A percentile compares a stretch with the other conserved stretches of the same genome.
Evolutionary conservation across 2,113 vertebrate genomes (phyloP).

Genomic region (Fregata magnificens): DNA sequence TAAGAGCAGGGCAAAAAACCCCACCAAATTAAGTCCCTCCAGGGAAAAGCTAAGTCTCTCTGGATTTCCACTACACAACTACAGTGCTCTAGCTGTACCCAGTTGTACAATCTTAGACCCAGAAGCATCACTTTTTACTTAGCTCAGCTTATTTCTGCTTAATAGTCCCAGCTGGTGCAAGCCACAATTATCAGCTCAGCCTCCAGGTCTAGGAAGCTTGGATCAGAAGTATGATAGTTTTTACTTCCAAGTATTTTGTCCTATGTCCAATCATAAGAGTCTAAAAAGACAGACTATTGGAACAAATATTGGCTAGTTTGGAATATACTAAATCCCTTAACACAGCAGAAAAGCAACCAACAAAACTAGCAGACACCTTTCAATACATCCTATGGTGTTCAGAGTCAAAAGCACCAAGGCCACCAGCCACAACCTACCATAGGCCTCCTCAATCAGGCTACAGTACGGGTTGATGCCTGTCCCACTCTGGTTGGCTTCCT

Average conservation of each 20-base stretch:
- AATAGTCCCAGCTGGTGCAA: neutral
- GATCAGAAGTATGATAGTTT: neutral
- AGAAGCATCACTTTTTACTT: neutral
- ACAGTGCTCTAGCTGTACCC: no score
- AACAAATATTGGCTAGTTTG: neutral
- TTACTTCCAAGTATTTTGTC: neutral
- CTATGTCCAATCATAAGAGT: neutral
- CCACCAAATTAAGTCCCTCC: neutral
- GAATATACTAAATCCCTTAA: neutral
- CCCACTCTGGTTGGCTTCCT: conserved; percentile 91
- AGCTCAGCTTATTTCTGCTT: neutral
- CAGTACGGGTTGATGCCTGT: conserved; percentile 93
- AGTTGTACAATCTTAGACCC: neutral
- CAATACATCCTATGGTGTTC: no score
- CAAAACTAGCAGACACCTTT: neutral
- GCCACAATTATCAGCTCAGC: neutral
- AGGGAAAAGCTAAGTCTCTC: neutral
- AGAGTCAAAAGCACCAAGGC: neutral
- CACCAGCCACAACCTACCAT: conserved; percentile 72
- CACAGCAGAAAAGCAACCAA: neutral
- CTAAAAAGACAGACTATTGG: neutral
- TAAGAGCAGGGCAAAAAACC: neutral
- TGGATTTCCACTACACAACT: neutral
- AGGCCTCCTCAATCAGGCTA: conserved; percentile 95
- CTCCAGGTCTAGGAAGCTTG: neutral